A percentile compares a stretch with the other conserved stretches of the same genome.
phyloP scores from a whole-genome alignment of 2,113 vertebrate species.

The Pseudorasbora parva region DNA sequence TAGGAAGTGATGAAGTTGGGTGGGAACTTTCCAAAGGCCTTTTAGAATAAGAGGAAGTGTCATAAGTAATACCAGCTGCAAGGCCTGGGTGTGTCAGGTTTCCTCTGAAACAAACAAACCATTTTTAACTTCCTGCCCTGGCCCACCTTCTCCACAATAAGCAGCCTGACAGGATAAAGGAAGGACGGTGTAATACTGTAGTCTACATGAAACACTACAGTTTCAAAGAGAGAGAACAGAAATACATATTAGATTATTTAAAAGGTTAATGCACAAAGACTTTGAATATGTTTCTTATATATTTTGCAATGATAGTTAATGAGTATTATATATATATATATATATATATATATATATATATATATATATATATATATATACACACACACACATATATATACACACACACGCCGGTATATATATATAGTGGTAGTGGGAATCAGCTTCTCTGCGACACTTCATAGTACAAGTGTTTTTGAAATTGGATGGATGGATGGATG shows the following conservation, averaged over 20 bases:
- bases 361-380: too few relatives aligned
- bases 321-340: too few relatives aligned
- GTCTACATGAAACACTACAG: slow-evolving; percentile 6
- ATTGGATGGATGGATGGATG: too few relatives aligned
- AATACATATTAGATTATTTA: background rate
- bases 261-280: background rate
- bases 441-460: too few relatives aligned
- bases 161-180: slow-evolving; percentile 65
- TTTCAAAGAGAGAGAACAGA: background rate
- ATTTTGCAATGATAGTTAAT: background rate
- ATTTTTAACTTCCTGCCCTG: slow-evolving; percentile 82
- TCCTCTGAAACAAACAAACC: slow-evolving; percentile 85
- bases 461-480: too few relatives aligned
- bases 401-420: too few relatives aligned
- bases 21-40: slow-evolving; percentile 71
- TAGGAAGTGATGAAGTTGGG: slow-evolving; percentile 57
- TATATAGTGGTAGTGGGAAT: too few relatives aligned
- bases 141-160: slow-evolving; percentile 75
- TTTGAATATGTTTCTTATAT: background rate
- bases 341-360: too few relatives aligned
- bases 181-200: slow-evolving; percentile 44
- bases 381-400: too few relatives aligned
- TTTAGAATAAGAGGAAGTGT: slow-evolving; percentile 84
- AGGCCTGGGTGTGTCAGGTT: slow-evolving; percentile 81
- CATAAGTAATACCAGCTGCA: slow-evolving; percentile 80